These are phyloP conservation scores for Euphydryas editha DNA, from an alignment of 2,888 invertebrate genomes.

Conservation along the genomic window DNA sequence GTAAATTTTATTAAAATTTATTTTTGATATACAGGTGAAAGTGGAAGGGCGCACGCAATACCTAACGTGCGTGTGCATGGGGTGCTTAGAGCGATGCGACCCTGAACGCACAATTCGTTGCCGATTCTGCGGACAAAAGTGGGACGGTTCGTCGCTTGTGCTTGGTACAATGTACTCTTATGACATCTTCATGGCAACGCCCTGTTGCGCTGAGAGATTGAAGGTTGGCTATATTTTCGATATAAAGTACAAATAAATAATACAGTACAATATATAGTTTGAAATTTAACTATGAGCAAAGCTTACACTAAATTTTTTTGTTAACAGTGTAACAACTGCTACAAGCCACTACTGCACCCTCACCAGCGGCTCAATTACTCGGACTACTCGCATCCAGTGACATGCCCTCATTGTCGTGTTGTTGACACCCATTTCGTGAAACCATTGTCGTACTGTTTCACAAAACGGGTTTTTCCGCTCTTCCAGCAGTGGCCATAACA, in stretches of 20 bases:
- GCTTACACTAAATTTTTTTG: constrained; percentile 38
- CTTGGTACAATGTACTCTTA: constrained; percentile 99
- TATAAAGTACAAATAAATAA: too few relatives aligned
- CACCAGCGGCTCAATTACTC: constrained; percentile 95
- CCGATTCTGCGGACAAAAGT: constrained; percentile 92
- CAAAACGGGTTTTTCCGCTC: constrained; percentile 87
- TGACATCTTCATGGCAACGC: constrained; percentile 98
- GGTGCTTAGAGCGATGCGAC: constrained; percentile 93
- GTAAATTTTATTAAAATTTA: background rate
- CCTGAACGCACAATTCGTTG: constrained; percentile 90
- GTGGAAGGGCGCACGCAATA: constrained; percentile 95
- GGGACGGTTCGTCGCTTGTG: constrained; percentile 97
- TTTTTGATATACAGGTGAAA: constrained; percentile 86
- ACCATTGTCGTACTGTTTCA: constrained; percentile 92
- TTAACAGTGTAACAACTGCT: constrained; percentile 95
- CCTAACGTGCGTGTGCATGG: constrained; percentile 97
- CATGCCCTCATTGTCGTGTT: constrained; percentile 95
- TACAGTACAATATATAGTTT: too few relatives aligned
- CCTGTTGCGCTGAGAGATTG: constrained; percentile 96
- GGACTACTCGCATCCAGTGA: constrained; percentile 95
- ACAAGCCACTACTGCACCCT: constrained; percentile 93
- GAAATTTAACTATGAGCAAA: background rate
- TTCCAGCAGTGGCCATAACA: constrained; percentile 95
- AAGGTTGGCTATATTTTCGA: constrained; percentile 85
- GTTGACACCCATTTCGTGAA: constrained; percentile 98